These are phyloP conservation scores for Telmatochromis sp. DNA, from an alignment of 2,113 vertebrate genomes.

Conservation along the genomic window DNA sequence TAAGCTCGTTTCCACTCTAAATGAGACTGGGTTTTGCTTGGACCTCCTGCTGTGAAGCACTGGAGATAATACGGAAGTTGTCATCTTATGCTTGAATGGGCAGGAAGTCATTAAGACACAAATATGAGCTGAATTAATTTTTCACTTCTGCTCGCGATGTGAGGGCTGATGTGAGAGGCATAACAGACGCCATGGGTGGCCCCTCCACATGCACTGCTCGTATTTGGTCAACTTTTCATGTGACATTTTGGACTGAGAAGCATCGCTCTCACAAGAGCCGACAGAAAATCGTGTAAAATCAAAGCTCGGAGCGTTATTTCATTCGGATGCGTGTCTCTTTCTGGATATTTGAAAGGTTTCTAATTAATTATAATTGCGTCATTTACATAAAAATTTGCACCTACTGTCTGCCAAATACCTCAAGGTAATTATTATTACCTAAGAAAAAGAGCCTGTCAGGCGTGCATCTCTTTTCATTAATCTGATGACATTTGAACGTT, in stretches of 20 bases:
- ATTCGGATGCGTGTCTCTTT: not conserved
- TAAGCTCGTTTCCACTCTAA: not conserved
- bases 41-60: not conserved
- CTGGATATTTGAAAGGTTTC: not conserved
- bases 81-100: not conserved
- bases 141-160: not conserved
- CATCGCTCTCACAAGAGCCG: not conserved
- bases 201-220: not conserved
- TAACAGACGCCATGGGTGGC: not conserved
- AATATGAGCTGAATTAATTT: constrained; percentile 33
- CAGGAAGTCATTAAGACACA: constrained; percentile 32
- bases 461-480: not conserved
- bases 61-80: constrained; percentile 5
- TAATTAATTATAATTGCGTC: not conserved
- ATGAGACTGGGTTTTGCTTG: not conserved
- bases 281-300: not conserved
- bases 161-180: not conserved
- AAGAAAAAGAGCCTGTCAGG: not conserved
- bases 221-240: not conserved
- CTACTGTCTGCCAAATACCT: not conserved
- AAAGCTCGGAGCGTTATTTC: not conserved
- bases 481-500: not conserved
- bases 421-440: constrained; percentile 21
- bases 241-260: not conserved
- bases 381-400: constrained; percentile 11